Base-by-base conservation (phyloP, 1,140 invertebrate genomes). In the Drosophila serrata region DNA sequence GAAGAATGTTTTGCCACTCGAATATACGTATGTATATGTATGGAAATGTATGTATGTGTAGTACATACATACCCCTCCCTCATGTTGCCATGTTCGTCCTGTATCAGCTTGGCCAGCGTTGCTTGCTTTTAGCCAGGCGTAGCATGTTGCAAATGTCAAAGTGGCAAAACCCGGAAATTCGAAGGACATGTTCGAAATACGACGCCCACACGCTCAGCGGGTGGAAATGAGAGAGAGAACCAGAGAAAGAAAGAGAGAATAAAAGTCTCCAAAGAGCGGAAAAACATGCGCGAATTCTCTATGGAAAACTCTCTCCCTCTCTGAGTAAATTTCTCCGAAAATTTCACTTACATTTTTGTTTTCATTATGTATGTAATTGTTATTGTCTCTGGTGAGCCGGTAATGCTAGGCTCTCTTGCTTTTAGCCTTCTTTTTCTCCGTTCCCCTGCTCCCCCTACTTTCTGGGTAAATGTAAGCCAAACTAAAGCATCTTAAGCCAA, bases 101-200 rank as follows among this genome's bases (percentile, higher is more conserved):
- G 53, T 15, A 13, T 2, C 15, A n/a, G 7, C 39, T 68, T 33
- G 63, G 6, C 13, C n/a, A n/a, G n/a, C n/a, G 51, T 33, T 42
- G 8, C 43, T 63, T 29, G 58, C 27, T 45, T 22, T 64, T 63
- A 37, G 79, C 60, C 40, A 33, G 63, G 58, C 62, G n/a, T 73
- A 86, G 76, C 84, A 84, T 87, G 84, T 90, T 88, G 84, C 84
- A 90, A 90, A 90, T 90, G 85, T 90, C 85, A 90, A 90, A 90
- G 85, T 90, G 63, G 79, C 85, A 90, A 88, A 87, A 90, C 85
- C 85, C 81, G 85, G 85, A 90, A 90, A 90, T 90, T 90, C 85
- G 85, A 90, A 90, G 86, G 85, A 88, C 85, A 90, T 88, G 84
- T 81, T 84, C 84, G 84, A 88, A 81, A 86, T 81, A 73, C 61